Evolutionary conservation across 2,797 vertebrate genomes (phyloP).

Genomic region (Pangasius krempfi): DNA sequence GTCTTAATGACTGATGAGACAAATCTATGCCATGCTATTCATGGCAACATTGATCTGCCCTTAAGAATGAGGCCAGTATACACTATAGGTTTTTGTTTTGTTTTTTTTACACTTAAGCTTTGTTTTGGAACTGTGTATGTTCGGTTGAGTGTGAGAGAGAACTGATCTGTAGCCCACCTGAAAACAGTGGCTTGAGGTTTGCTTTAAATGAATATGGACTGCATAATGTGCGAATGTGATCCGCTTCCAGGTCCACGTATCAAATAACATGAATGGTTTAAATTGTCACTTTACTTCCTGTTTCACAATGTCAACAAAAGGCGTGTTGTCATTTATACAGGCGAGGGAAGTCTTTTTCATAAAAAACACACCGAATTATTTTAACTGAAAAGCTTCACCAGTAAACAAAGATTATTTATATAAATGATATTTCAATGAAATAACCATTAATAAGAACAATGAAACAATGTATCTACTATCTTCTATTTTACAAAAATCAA

Average conservation of each 20-base stretch:
- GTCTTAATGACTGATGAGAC: conserved; percentile 26
- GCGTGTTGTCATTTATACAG: neutral
- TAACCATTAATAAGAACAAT: neutral
- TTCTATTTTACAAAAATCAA: neutral
- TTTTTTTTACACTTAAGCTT: neutral
- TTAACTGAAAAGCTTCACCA: neutral
- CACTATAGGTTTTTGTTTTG: neutral
- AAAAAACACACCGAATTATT: neutral
- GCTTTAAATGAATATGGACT: neutral
- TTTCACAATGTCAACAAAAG: neutral
- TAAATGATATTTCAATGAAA: neutral
- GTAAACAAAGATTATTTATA: neutral
- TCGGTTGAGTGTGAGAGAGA: neutral
- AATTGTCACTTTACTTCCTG: neutral
- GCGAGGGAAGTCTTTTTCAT: neutral
- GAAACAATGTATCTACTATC: neutral
- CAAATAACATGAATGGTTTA: neutral
- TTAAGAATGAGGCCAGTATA: neutral
- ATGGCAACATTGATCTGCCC: conserved; percentile 34
- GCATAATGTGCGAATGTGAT: neutral
- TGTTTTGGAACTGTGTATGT: neutral
- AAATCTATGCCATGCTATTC: conserved; percentile 33
- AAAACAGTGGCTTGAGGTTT: neutral
- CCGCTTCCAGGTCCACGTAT: neutral
- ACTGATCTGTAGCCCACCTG: neutral